Base-by-base conservation (phyloP, 92 coral and sea anemone genomes). In the Isaurus tuberculatus region DNA sequence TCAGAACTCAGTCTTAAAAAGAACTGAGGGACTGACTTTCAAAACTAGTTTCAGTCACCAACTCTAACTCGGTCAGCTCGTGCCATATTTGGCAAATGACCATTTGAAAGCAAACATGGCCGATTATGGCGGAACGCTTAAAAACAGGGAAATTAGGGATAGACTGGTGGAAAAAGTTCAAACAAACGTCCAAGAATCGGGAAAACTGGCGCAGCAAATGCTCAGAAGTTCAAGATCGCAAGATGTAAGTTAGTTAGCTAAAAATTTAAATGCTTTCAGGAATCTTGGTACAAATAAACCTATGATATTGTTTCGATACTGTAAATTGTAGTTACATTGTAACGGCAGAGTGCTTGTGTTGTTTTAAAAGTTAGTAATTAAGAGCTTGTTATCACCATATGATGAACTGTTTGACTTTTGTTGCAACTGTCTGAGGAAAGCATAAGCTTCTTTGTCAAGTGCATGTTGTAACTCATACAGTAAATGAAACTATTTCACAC, bases 171-270 rank as follows among this genome's bases (percentile, higher is more conserved):
- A 90, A 74, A 86, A 87, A 28, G 90, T 92, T 27, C 97, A 88
- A 29, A 16, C 81, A 26, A 92, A 92, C 67, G 88, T 92, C 6
- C 84, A 89, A 33, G 97, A 92, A 73, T 87, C 94, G 37, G 97
- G 94, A 22, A 92, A 73, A 79, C 87, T 92, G 79, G 88, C 90
- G 28, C 97, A 92, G 30, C 97, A 92, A 82, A 80, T 92, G 71
- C 83, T 84, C 31, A 92, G 89, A 73, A 90, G 97, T 88, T 92
- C 97, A 15, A 85, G 87, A 22, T 90, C 97, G 13, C 94, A 86
- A 46, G 97, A 92, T 84, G 97, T 92, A 82, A 79, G 81, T 31
- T 57, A 43, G 15, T 51, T 15, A 26, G 5, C 34, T 42, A 20
- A 25, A 6, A 40, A 8, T 26, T 64, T 25, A 4, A 26, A 64